These are phyloP conservation scores for Ailurus styani DNA, from an alignment of 2,113 vertebrate species.

Conservation along the genomic window DNA sequence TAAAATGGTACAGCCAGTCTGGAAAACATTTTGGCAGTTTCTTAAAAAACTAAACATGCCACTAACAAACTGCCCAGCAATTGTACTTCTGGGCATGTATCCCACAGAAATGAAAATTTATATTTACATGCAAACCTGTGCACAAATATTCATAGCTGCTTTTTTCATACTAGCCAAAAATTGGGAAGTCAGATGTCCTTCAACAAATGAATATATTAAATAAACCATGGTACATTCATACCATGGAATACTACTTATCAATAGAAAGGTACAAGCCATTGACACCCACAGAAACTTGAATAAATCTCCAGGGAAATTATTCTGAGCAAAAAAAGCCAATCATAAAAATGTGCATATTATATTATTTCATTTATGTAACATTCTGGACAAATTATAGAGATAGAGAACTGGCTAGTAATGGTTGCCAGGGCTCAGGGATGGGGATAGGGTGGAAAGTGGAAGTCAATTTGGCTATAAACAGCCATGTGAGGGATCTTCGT, in stretches of 20 bases:
- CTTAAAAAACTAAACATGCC: neutral
- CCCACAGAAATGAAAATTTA: constrained; percentile 31
- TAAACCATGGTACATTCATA: neutral
- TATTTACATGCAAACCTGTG: neutral
- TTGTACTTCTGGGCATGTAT: constrained; percentile 16
- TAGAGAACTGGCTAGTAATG: neutral
- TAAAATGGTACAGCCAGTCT: neutral
- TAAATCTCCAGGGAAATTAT: neutral
- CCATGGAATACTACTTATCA: neutral
- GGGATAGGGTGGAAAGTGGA: neutral
- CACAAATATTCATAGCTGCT: neutral
- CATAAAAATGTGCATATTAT: neutral
- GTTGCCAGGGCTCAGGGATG: neutral
- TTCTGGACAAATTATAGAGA: neutral
- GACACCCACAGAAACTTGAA: neutral
- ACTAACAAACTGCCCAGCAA: neutral
- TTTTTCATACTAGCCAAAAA: neutral
- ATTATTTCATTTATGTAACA: neutral
- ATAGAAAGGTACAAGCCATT: neutral
- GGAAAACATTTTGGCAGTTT: constrained; percentile 11
- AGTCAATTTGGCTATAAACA: neutral
- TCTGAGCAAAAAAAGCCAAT: neutral
- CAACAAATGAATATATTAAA: constrained; percentile 9
- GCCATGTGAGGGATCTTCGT: neutral
- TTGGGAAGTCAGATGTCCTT: neutral